Evolutionary conservation across 2,797 vertebrate genomes (phyloP).

Genomic region (Chromobotia macracanthus): DNA sequence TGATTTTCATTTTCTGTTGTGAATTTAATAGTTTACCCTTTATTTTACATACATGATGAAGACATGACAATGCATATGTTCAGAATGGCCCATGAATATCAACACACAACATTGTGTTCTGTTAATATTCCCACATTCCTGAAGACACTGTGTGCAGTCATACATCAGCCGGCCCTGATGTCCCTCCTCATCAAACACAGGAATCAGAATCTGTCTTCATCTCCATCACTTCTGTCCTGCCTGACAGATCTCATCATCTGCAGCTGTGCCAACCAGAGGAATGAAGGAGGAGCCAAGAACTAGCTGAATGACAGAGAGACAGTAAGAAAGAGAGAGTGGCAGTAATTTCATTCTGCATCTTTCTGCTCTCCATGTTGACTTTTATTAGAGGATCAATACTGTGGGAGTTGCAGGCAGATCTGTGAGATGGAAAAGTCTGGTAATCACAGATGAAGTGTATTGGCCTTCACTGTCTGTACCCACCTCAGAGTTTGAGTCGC

Average conservation of each 20-base stretch:
- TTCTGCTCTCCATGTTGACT: conserved; percentile 71
- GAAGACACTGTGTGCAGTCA: conserved; percentile 21
- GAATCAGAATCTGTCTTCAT: conserved; percentile 49
- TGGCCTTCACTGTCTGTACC: conserved; percentile 79
- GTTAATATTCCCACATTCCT: conserved; percentile 18
- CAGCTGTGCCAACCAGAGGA: conserved; percentile 37
- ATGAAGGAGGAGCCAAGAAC: conserved; percentile 29
- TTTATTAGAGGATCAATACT: conserved; percentile 89
- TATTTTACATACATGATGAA: no score
- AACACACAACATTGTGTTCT: background rate
- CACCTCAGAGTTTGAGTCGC: conserved; percentile 77
- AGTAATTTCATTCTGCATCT: conserved; percentile 85
- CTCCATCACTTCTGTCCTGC: conserved; percentile 36
- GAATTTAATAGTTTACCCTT: background rate
- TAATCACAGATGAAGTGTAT: conserved; percentile 88
- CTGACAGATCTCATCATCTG: conserved; percentile 13
- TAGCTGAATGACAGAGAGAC: conserved; percentile 38
- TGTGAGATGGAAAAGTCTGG: conserved; percentile 80
- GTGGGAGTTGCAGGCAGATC: conserved; percentile 84
- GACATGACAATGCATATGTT: no score
- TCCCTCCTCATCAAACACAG: conserved; percentile 26
- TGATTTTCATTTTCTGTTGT: background rate
- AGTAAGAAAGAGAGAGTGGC: conserved; percentile 33
- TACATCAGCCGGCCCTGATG: background rate
- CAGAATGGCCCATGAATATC: no score